phyloP scores from a whole-genome alignment of 2,888 invertebrate genomes.

The Lochmaea capreae region DNA sequence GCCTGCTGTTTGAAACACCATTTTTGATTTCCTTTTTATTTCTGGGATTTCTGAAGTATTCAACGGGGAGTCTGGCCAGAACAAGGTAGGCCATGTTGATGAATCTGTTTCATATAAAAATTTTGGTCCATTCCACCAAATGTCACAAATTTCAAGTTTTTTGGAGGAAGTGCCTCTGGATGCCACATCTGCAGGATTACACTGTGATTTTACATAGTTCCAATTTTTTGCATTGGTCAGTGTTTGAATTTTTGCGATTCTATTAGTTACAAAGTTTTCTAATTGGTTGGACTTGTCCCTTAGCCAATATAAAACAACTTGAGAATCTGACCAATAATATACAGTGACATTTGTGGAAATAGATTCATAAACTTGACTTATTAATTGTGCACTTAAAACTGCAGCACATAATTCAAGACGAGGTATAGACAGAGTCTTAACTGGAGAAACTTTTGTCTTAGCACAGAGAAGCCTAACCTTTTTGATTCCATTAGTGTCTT shows the following conservation, averaged over 20 bases:
- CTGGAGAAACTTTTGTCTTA: background rate
- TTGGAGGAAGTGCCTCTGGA: background rate
- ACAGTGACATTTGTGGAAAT: background rate
- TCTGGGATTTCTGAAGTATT: no score
- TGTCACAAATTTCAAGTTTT: background rate
- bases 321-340: background rate
- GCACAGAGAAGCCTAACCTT: background rate
- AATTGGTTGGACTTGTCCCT: background rate
- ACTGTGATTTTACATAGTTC: background rate
- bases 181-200: background rate
- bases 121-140: background rate
- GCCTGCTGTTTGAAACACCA: no score
- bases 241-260: no score
- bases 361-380: background rate
- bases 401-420: background rate
- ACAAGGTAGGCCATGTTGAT: background rate
- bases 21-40: no score
- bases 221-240: background rate
- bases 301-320: background rate
- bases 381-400: background rate
- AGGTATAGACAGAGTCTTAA: background rate
- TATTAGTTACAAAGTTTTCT: no score
- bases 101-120: background rate
- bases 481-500: background rate
- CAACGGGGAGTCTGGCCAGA: background rate